These are phyloP conservation scores for Calidris pygmaea DNA, from an alignment of 2,113 vertebrate species.

Conservation along the genomic window DNA sequence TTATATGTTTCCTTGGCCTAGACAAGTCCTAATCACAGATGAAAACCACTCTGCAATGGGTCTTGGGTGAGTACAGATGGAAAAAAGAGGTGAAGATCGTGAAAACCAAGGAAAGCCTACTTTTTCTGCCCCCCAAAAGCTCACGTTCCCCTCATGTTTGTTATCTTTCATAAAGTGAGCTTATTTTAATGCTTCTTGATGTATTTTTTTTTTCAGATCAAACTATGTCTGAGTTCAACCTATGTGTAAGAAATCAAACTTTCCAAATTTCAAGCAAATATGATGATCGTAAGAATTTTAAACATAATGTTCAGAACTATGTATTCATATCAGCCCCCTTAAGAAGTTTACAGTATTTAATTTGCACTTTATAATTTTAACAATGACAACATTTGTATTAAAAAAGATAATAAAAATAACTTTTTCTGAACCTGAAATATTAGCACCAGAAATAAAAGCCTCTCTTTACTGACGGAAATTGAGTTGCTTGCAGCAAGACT, in stretches of 20 bases:
- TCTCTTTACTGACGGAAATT: not conserved
- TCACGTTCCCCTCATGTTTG: not conserved
- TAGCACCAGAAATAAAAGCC: not conserved
- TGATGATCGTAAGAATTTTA: not conserved
- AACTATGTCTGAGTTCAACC: not conserved
- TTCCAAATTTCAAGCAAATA: not conserved
- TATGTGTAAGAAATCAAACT: not conserved
- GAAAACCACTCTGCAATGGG: not conserved
- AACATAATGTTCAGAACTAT: not conserved
- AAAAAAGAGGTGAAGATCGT: not conserved
- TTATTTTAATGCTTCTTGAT: not conserved
- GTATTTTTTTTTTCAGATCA: not conserved
- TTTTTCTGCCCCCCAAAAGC: rapidly evolving
- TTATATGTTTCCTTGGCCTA: not conserved
- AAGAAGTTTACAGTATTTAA: not conserved
- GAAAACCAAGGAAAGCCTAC: not conserved
- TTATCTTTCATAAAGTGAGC: not conserved
- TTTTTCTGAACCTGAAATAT: not conserved
- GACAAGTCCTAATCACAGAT: not conserved
- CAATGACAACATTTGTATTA: not conserved
- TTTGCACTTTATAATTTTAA: not conserved
- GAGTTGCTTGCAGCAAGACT: not conserved
- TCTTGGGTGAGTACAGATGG: not conserved
- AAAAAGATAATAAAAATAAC: not conserved
- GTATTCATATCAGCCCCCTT: not conserved